Evolutionary conservation across 2,113 vertebrate genomes (phyloP).

Genomic region (Trematocara unimaculatum): DNA sequence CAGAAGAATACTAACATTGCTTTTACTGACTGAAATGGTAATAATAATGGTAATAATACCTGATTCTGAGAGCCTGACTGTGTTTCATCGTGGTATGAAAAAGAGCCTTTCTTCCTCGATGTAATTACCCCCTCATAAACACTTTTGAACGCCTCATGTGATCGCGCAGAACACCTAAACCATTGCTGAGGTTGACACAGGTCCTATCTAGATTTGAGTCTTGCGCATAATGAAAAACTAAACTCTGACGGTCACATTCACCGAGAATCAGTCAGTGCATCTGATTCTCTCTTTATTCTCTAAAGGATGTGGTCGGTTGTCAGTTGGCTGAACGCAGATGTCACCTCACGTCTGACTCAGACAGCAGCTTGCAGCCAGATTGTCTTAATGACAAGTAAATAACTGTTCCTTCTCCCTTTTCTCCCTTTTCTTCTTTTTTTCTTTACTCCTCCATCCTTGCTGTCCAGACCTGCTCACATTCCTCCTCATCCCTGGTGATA

Average conservation of each 20-base stretch:
- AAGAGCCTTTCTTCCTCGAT: neutral
- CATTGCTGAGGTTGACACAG: neutral
- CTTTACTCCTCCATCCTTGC: neutral
- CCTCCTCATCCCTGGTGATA: neutral
- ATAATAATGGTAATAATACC: neutral
- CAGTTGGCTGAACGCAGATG: neutral
- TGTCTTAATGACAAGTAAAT: neutral
- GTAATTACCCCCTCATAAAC: neutral
- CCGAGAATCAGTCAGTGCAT: neutral
- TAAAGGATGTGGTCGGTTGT: constrained; percentile 38
- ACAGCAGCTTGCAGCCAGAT: neutral
- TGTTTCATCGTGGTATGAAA: neutral
- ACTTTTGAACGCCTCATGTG: neutral
- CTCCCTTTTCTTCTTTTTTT: neutral
- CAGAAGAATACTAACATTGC: neutral
- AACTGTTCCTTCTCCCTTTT: neutral
- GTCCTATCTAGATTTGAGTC: neutral
- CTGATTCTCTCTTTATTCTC: neutral
- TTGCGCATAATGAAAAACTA: neutral
- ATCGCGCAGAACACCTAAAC: neutral
- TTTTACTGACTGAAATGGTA: neutral
- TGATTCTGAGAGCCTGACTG: neutral
- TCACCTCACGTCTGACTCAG: neutral
- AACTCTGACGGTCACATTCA: neutral
- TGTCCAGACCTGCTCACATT: constrained; percentile 13